Percentiles rank a stretch among this genome's conserved stretches.
phyloP scores from a whole-genome alignment of 2,888 invertebrate species.

The Drosophila anceps region DNA sequence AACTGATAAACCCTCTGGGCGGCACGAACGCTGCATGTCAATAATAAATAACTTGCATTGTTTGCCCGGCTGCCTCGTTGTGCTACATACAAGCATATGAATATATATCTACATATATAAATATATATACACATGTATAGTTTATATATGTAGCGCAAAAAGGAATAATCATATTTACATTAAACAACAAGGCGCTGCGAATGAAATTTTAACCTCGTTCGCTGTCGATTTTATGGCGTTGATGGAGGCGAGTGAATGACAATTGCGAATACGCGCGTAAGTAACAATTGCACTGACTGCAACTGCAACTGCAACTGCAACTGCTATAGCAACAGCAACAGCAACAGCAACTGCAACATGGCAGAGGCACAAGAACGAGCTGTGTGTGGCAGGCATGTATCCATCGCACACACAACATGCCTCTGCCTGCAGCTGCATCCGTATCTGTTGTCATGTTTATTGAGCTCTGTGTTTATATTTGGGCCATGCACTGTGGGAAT shows the following conservation, averaged over 20 bases:
- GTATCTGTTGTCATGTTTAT: conserved; percentile 56
- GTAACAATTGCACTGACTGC: conserved; percentile 37
- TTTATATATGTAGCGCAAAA: conserved; percentile 42
- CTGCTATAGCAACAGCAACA: conserved; percentile 24
- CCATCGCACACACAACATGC: conserved; percentile 11
- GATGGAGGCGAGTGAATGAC: conserved; percentile 43
- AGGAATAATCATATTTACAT: conserved; percentile 72
- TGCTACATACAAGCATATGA: conserved; percentile 30
- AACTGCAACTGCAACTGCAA: conserved; percentile 14
- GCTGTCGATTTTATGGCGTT: conserved; percentile 51
- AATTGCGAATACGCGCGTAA: conserved; percentile 49
- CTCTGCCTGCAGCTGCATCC: conserved; percentile 6
- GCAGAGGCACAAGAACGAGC: conserved; percentile 38
- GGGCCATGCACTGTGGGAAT: conserved; percentile 60
- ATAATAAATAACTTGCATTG: conserved; percentile 76
- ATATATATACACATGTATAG: conserved; percentile 3
- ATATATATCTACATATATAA: not conserved
- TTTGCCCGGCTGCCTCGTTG: conserved; percentile 48
- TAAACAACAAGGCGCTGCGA: conserved; percentile 58
- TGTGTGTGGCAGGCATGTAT: conserved; percentile 30
- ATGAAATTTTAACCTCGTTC: conserved; percentile 45
- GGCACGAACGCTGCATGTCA: conserved; percentile 59
- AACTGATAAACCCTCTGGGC: conserved; percentile 72
- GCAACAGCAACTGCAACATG: conserved; percentile 18
- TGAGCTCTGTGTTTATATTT: conserved; percentile 60